Conservation (phyloP, 2,797 vertebrate species). For the Rhabdophis nuchalis region DNA sequence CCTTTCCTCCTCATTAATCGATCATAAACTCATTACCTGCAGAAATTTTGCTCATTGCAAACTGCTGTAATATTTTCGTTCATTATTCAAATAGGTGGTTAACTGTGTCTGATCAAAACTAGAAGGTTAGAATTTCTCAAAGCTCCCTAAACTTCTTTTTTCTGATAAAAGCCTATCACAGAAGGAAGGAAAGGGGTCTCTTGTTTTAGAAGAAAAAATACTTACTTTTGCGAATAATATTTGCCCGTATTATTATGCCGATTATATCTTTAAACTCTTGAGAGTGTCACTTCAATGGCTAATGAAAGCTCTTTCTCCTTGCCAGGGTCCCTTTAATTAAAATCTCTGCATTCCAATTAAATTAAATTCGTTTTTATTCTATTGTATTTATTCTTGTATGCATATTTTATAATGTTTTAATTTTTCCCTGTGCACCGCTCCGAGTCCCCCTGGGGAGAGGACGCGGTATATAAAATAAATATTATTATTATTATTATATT, state of each 20-base stretch:
- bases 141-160: conserved; percentile 5
- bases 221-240: background rate
- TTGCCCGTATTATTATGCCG: background rate
- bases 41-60: background rate
- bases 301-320: background rate
- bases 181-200: conserved; percentile 18
- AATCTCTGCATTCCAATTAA: conserved; percentile 14
- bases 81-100: background rate
- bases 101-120: background rate
- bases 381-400: too few relatives aligned
- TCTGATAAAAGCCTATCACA: background rate
- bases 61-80: background rate
- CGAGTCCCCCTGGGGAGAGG: too few relatives aligned
- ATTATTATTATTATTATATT: too few relatives aligned
- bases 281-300: background rate
- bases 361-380: too few relatives aligned
- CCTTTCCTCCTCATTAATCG: background rate
- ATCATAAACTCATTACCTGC: background rate
- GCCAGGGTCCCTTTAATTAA: conserved; percentile 4
- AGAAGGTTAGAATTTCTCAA: background rate
- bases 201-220: background rate
- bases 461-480: too few relatives aligned
- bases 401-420: too few relatives aligned
- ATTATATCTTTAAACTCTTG: conserved; percentile 17
- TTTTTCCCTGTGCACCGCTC: too few relatives aligned